Evolutionary conservation across 1,140 invertebrate species (phyloP), one percentile per base, ranked within the genome.

Genomic region (Teleogryllus occipitalis): DNA sequence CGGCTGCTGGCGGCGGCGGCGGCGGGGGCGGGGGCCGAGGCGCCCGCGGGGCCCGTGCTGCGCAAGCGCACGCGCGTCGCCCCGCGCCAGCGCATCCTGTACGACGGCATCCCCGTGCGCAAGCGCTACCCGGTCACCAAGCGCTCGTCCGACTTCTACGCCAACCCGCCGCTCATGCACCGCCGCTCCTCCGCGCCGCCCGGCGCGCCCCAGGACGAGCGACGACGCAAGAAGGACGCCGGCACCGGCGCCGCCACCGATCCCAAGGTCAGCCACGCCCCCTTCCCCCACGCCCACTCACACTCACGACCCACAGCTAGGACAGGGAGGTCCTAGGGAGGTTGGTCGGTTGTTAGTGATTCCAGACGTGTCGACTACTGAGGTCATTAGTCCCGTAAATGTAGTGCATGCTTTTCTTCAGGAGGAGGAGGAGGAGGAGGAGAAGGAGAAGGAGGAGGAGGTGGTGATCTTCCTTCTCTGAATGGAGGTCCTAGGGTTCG

Each of bases 41-140:
- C 10, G 54, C 10, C 18, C 18, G n/a, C n/a, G n/a, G n/a, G n/a
- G n/a, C 54, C 54, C 18, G 54, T 65, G 10, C 54, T 65, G 10
- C 54, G 0, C 54, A 65, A 18, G 54, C 10, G 27, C 27, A 39
- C 54, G 10, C 18, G 54, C 18, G 10, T 7, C 18, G 10, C 54
- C 10, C 10, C 2, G 2, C 0, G 54, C 10, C 10, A 65, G 54
- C 54, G 54, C 10, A 3, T 65, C 18, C 10, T 18, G 10, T 65
- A 65, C 54, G 54, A 65, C 54, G 54, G 54, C 10, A 18, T 18
- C 10, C 18, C 18, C 10, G 10, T 7, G 54, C 2, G 10, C 10
- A 21, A 14, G 74, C 2, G 79, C 79, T n/a, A 22, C 73, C 75
- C 80, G 7, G 75, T 81, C 8, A 81, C 77, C 12, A 81, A 81